Evolutionary conservation across 2,888 invertebrate species (phyloP).

Genomic region (Malthinus flaveolus): DNA sequence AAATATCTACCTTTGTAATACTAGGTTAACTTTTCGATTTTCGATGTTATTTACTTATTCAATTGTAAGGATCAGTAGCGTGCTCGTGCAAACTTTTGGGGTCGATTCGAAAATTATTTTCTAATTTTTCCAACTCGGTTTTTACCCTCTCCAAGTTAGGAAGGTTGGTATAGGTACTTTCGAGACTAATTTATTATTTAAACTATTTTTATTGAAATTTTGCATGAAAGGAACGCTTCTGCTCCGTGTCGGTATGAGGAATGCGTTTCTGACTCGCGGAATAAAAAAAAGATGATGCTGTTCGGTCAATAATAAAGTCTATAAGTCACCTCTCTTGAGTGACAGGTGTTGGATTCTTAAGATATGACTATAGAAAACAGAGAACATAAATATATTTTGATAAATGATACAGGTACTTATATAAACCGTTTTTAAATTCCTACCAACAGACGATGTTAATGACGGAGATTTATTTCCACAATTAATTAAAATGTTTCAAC

Average conservation of each 20-base stretch:
- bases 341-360: constrained; percentile 35
- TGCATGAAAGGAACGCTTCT: constrained; percentile 21
- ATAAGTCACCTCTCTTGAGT: constrained; percentile 35
- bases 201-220: constrained; percentile 4
- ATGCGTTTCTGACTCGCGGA: constrained; percentile 27
- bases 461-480: constrained; percentile 22
- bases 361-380: constrained; percentile 28
- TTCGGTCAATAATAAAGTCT: constrained; percentile 34
- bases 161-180: not conserved
- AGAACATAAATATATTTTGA: constrained; percentile 34
- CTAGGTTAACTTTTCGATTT: constrained; percentile 8
- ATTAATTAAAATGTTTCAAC: constrained; percentile 22
- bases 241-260: constrained; percentile 32
- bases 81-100: not conserved
- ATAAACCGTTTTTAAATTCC: constrained; percentile 25
- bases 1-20: constrained; percentile 19
- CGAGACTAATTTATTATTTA: too few relatives aligned
- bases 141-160: not conserved
- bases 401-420: constrained; percentile 28
- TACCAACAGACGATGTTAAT: constrained; percentile 17
- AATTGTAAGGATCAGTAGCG: not conserved
- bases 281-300: constrained; percentile 19
- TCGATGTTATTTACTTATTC: not conserved
- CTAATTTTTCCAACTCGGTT: too few relatives aligned
- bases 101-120: too few relatives aligned